Evolutionary conservation across 2,113 vertebrate species (phyloP), one percentile per base, ranked within the genome.

Genomic region (Spheniscus mendiculus): DNA sequence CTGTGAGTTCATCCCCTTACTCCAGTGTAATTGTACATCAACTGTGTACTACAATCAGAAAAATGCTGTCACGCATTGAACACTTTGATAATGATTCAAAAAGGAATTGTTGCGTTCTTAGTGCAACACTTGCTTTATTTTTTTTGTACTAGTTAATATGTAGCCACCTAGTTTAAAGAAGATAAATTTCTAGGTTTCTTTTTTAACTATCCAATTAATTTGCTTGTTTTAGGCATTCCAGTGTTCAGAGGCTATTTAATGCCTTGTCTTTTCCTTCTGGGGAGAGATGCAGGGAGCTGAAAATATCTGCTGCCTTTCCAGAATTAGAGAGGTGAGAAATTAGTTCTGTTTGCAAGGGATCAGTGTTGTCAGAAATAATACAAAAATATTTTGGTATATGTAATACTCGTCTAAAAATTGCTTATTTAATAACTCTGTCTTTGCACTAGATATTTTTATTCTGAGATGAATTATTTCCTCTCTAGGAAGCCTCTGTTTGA

Each of bases 261-360:
- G 98, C 98, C n/a, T 96, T 98, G 55, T 97, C 98, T 93, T 97
- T 97, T 56, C 98, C 98, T 27, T 90, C 97, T 84, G 98, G 98
- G 63, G 99, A 99, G 92, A 98, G 98, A 90, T 95, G 95, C 97
- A 98, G 94, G 81, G 98, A 98, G 72, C 96, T 98, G 50, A 99
- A 98, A 95, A 96, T 99, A 10, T 98, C 98, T 81, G 97, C 98
- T 72, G 98, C 97, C 83, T 98, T 99, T 63, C 99, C 99, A 55
- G 98, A 98, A 34, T 94, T 99, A 90, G 99, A 99, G 84, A 98
- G 98, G 99, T 99, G 92, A 98, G 98, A 45, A 88, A 30, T 25
- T 5, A 11, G 10, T 82, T 76, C 27, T 19, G 20, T 30, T 70
- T 65, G 59, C 14, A 29, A 40, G 45, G 44, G 45, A 40, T 76